Base-by-base conservation (phyloP, 2,797 vertebrate genomes). In the Lateolabrax maculatus region DNA sequence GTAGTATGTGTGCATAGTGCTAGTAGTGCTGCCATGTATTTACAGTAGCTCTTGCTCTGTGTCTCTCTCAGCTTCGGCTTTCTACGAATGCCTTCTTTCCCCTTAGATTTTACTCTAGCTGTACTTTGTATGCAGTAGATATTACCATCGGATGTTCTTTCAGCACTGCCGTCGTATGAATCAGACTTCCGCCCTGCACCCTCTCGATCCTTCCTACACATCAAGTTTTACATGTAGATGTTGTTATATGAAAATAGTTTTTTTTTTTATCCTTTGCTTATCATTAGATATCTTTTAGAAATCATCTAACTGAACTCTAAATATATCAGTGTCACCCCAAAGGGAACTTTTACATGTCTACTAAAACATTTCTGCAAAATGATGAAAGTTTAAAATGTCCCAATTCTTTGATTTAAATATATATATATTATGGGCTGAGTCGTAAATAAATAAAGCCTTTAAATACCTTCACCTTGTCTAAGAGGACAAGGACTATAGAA, bases 1-100 rank as follows among this genome's bases (percentile, higher is more conserved):
- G 69, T 77, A 87, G 67, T 72, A 2, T 74, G 29, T 88, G 61
- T 87, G 84, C 53, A 3, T 76, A 85, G 89, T 72, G 60, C 76
- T 36, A 8, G 74, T 86, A 80, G 75, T 63, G 61, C 83, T 68
- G 69, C 64, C 18, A 4, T 80, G 74, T 87, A 39, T 78, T 81
- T 71, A 85, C 66, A 46, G 69, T 67, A 81, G 79, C 76, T 87
- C 72, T 63, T 49, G n/a, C 74, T 74, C 66, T 68, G 41, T 61
- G 58, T 78, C 23, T 72, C 60, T 82, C 58, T 87, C 77, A 69
- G 76, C 88, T 79, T 80, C 57, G 55, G 68, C 77, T 82, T 57
- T 52, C 31, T 78, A 23, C 31, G 83, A 85, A 83, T 82, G 87
- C 83, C 77, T 75, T 49, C 70, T 80, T 41, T 39, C 60, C 77